phyloP scores from a whole-genome alignment of 2,113 vertebrate species.

The Coryphaenoides rupestris region DNA sequence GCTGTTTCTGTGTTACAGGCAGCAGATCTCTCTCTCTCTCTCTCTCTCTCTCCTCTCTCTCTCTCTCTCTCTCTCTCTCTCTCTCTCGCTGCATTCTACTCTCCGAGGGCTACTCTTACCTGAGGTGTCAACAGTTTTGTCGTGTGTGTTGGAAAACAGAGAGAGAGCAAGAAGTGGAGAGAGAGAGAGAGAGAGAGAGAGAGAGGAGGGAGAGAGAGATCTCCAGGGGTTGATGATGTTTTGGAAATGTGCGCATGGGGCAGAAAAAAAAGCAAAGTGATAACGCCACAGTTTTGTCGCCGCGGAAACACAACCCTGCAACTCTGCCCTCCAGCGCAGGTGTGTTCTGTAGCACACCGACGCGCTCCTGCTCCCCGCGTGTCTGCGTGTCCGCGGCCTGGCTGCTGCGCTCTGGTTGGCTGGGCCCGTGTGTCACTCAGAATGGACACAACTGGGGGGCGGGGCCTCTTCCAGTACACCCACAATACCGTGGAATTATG shows the following conservation, averaged over 20 bases:
- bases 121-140: conserved; percentile 46
- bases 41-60: conserved; percentile 11
- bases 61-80: conserved; percentile 13
- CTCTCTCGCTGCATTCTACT: conserved; percentile 14
- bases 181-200: conserved; percentile 25
- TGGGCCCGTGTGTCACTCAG: conserved; percentile 89
- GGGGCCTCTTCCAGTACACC: conserved; percentile 70
- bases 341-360: neutral
- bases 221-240: conserved; percentile 11
- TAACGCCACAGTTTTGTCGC: neutral
- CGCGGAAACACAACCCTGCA: neutral
- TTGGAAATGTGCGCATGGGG: neutral
- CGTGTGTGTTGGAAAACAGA: no score
- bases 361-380: neutral
- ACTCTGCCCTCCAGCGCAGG: neutral
- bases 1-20: conserved; percentile 3
- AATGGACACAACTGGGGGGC: conserved; percentile 76
- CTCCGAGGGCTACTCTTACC: conserved; percentile 57
- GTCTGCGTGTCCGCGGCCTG: conserved; percentile 34
- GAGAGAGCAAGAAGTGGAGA: conserved; percentile 28
- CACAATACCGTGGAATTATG: conserved; percentile 80
- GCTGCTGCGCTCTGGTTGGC: conserved; percentile 82
- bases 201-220: conserved; percentile 42
- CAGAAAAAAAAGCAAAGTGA: no score
- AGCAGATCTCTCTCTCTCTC: conserved; percentile 2